Evolutionary conservation across 2,888 invertebrate species (phyloP).

Genomic region (Saturnia pavonia): DNA sequence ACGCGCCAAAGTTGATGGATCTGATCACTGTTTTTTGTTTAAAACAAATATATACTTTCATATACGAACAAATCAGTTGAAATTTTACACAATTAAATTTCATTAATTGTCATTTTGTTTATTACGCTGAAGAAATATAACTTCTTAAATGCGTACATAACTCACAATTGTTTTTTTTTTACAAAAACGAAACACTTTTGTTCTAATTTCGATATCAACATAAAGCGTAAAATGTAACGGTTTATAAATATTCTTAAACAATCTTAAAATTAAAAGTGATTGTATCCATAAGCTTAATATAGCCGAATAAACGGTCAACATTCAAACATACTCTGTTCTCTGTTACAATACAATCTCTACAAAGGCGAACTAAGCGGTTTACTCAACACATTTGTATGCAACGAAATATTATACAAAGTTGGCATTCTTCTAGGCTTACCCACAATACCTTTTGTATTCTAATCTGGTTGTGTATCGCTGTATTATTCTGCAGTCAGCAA

Average conservation of each 20-base stretch:
- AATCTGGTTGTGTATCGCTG: slow-evolving; percentile 15
- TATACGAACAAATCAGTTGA: no score
- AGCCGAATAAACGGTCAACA: not conserved
- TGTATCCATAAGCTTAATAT: not conserved
- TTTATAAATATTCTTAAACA: no score
- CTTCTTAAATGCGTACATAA: no score
- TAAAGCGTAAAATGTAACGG: no score
- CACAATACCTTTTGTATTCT: slow-evolving; percentile 18
- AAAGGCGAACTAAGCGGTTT: slow-evolving; percentile 8
- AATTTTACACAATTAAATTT: not conserved
- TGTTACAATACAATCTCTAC: slow-evolving; percentile 25
- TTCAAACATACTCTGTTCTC: slow-evolving; percentile 27
- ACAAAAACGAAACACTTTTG: no score
- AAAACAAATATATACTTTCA: not conserved
- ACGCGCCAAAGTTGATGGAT: not conserved
- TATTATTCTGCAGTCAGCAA: slow-evolving; percentile 1
- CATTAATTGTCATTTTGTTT: no score
- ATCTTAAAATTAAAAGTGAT: not conserved
- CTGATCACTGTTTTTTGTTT: not conserved
- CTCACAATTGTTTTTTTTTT: no score
- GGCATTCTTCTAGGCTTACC: slow-evolving; percentile 14
- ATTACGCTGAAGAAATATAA: no score
- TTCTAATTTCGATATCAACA: no score
- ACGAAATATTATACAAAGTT: slow-evolving; percentile 14
- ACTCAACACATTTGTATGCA: slow-evolving; percentile 14